Evolutionary conservation across 2,113 vertebrate genomes (phyloP), one percentile per base, ranked within the genome.

Genomic region (Alligator sinensis): DNA sequence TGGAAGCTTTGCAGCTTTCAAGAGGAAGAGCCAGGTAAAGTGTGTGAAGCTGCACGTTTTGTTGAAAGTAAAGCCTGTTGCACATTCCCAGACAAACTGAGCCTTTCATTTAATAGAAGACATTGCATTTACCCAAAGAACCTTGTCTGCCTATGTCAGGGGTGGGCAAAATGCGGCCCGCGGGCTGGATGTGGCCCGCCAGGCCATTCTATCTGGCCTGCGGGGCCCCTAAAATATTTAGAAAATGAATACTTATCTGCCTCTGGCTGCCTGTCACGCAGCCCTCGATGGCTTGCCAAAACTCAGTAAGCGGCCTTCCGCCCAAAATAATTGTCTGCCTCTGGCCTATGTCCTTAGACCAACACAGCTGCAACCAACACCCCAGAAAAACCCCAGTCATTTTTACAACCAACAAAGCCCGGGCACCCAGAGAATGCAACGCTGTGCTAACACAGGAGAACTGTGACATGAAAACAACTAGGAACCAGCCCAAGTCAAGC

Each of bases 341-440:
- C 47, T 47, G 47, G 7, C 47, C 47, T 47, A 19, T 62, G 63
- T 72, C 27, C 66, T 30, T 68, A 89, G 80, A 11, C 5, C 24
- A 74, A 38, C 19, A 27, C 0, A 0, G 59, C 14, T 2, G 68
- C 13, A 64, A 27, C 47, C 27, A 1, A 27, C 61, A 62, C 3
- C 3, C 19, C 58, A 27, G 30, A 30, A 1, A 27, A 66, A 62
- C 3, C 3, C 18, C 58, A 80, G 47, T 9, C 7, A 47, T 47
- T 47, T 47, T 47, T 47, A 47, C 47, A 47, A 47, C 47, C 8
- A 9, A 47, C 47, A 47, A 47, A 47, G 47, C 47, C 47, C 47
- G 8, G 47, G 47, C 7, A 64, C 21, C 63, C 11, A 75, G 3
- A 10, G n/a, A 86, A 28, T 82, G 47, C 0, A 85, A 30, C 77